Evolutionary conservation across 1,140 invertebrate genomes (phyloP).

Genomic region (Protaetia brevitarsis): DNA sequence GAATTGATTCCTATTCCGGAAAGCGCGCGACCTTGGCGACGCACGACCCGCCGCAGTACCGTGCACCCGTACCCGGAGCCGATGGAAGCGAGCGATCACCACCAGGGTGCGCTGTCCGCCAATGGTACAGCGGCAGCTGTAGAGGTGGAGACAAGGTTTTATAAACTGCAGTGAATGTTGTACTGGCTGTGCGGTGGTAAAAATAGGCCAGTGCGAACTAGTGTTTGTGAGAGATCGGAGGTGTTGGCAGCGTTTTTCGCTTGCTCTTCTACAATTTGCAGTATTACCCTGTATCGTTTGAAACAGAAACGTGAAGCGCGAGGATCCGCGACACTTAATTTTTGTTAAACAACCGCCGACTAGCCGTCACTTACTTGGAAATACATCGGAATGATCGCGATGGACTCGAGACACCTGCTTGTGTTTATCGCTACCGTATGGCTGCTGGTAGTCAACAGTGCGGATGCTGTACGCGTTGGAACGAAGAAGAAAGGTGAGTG

Average conservation of each 20-base stretch:
- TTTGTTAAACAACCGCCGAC: too few species aligned
- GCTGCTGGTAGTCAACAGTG: constrained; percentile 26
- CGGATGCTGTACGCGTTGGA: constrained; percentile 31
- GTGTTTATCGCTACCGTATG: constrained; percentile 16
- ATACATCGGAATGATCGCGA: constrained; percentile 13
- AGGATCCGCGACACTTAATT: too few species aligned
- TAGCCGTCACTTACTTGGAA: too few species aligned
- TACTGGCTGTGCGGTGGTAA: constrained; percentile 31
- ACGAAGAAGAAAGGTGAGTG: constrained; percentile 37
- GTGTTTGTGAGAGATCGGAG: constrained; percentile 31
- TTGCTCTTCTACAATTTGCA: not conserved
- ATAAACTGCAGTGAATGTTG: constrained; percentile 35
- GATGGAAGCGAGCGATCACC: constrained; percentile 13
- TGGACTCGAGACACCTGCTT: constrained; percentile 23
- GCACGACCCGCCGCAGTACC: constrained; percentile 10
- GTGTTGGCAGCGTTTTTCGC: constrained; percentile 20
- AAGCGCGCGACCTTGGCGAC: constrained; percentile 28
- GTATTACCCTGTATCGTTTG: too few species aligned
- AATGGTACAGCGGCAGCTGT: constrained; percentile 15
- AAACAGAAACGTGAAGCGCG: not conserved
- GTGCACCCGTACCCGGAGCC: constrained; percentile 5
- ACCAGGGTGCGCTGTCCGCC: constrained; percentile 23
- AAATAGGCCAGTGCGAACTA: constrained; percentile 37
- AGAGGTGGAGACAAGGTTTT: constrained; percentile 39
- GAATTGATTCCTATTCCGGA: constrained; percentile 21